phyloP scores from a whole-genome alignment of 2,113 vertebrate species.

The Rutilus rutilus region DNA sequence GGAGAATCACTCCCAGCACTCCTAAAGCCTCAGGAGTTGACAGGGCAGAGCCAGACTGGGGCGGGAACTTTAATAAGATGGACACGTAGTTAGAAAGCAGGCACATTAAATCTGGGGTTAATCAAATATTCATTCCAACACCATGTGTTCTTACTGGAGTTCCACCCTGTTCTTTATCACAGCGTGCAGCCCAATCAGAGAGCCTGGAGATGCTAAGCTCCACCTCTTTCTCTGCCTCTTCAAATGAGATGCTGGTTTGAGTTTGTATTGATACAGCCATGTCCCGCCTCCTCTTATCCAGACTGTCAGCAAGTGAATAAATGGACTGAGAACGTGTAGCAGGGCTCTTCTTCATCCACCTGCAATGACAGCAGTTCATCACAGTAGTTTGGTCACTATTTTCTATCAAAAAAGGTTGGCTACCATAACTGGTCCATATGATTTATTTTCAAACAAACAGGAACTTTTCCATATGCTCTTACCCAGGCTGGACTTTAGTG shows the following conservation, averaged over 20 bases:
- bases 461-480: constrained; percentile 49
- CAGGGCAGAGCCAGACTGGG: constrained; percentile 80
- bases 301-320: constrained; percentile 78
- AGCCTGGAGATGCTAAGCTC: constrained; percentile 79
- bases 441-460: neutral
- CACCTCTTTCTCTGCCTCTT: constrained; percentile 75
- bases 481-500: constrained; percentile 82
- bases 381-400: neutral
- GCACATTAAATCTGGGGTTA: neutral
- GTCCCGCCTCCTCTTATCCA: constrained; percentile 74
- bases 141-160: constrained; percentile 71
- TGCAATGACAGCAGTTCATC: constrained; percentile 51
- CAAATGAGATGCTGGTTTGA: constrained; percentile 66
- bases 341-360: constrained; percentile 80
- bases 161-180: constrained; percentile 77
- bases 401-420: neutral
- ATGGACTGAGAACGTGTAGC: constrained; percentile 77
- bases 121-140: neutral
- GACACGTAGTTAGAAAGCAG: neutral
- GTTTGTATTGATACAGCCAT: constrained; percentile 64
- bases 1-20: constrained; percentile 84
- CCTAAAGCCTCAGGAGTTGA: constrained; percentile 81
- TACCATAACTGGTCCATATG: neutral
- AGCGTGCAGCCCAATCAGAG: constrained; percentile 79
- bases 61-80: constrained; percentile 72